phyloP scores from a whole-genome alignment of 2,888 invertebrate species.

The Galerucella pusilla region DNA sequence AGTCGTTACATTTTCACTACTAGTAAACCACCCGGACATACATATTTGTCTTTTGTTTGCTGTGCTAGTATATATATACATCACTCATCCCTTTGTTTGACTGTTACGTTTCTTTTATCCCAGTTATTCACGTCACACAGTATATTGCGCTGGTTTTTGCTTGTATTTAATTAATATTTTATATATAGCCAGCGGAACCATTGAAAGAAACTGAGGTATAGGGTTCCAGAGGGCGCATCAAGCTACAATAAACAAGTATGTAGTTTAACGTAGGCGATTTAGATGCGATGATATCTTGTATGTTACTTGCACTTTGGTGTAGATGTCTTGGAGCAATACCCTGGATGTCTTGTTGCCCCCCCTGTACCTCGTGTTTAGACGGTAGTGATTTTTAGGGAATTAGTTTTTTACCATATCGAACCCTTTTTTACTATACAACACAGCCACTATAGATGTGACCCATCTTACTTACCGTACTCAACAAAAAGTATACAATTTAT shows the following conservation, averaged over 20 bases:
- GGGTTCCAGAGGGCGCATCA: conserved; percentile 69
- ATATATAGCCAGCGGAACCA: conserved; percentile 78
- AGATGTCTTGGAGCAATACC: conserved; percentile 62
- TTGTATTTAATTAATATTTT: conserved; percentile 57
- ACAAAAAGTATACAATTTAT: conserved; percentile 34
- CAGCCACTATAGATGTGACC: conserved; percentile 57
- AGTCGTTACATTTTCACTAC: conserved; percentile 33
- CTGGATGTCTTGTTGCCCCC: conserved; percentile 58
- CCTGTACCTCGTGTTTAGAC: conserved; percentile 56
- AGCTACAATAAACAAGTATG: conserved; percentile 73
- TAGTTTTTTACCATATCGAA: conserved; percentile 32
- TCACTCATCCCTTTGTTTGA: conserved; percentile 38
- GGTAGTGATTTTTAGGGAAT: conserved; percentile 44
- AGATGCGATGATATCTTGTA: conserved; percentile 63
- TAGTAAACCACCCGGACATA: conserved; percentile 41
- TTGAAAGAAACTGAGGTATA: conserved; percentile 82
- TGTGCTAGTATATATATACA: conserved; percentile 22
- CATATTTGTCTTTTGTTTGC: conserved; percentile 25
- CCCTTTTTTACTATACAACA: conserved; percentile 58
- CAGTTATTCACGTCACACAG: conserved; percentile 1
- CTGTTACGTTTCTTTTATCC: conserved; percentile 19
- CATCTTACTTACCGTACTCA: conserved; percentile 30
- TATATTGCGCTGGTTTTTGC: conserved; percentile 27
- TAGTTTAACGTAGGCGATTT: conserved; percentile 67
- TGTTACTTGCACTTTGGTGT: conserved; percentile 62